These are phyloP conservation scores for Lepilemur ruficaudatus DNA, from an alignment of 2,797 vertebrate genomes.

Conservation along the genomic window DNA sequence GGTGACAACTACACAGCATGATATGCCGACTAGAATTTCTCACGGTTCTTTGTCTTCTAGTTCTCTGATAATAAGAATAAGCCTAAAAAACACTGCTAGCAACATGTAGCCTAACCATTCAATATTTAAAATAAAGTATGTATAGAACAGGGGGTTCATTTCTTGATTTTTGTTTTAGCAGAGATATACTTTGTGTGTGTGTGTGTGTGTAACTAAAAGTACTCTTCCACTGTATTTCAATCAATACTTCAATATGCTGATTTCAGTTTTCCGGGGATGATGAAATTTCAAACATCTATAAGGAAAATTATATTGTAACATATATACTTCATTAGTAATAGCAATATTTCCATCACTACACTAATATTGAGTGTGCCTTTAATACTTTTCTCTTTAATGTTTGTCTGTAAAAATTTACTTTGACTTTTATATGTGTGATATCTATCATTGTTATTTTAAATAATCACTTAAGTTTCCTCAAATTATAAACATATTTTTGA, in stretches of 20 bases:
- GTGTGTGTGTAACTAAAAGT: background rate
- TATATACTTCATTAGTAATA: background rate
- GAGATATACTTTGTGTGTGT: background rate
- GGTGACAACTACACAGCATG: background rate
- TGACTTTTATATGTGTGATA: background rate
- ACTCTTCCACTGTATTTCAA: background rate
- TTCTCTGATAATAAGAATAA: constrained; percentile 48
- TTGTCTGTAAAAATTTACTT: constrained; percentile 15
- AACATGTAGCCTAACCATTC: background rate
- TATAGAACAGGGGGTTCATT: background rate
- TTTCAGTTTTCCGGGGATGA: background rate
- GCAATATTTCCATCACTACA: background rate
- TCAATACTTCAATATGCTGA: background rate
- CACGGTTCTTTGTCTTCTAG: constrained; percentile 49
- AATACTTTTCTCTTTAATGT: background rate
- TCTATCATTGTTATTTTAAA: background rate
- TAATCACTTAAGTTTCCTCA: background rate
- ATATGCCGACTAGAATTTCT: constrained; percentile 33
- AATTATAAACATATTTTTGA: background rate
- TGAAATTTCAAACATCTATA: background rate
- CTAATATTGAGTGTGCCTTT: background rate
- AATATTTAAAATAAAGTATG: background rate
- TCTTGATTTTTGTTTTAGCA: constrained; percentile 1
- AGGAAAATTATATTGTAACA: background rate
- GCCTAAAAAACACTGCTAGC: background rate